phyloP scores from a whole-genome alignment of 2,113 vertebrate genomes.

The Hippolais icterina region DNA sequence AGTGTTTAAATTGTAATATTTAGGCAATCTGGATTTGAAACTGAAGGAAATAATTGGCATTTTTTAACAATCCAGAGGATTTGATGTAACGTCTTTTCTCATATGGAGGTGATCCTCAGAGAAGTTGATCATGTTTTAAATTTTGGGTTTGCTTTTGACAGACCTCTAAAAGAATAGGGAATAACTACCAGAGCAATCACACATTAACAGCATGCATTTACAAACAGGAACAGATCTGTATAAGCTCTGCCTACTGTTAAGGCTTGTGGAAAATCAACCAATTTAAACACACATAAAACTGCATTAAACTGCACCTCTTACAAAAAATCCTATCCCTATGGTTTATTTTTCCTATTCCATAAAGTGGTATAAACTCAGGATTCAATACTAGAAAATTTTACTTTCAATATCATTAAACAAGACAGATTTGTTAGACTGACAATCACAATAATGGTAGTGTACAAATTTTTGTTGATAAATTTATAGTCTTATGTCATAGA shows the following conservation, averaged over 20 bases:
- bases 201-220: background rate
- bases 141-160: background rate
- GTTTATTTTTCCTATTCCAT: background rate
- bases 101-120: background rate
- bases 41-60: background rate
- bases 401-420: background rate
- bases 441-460: background rate
- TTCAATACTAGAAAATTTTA: background rate
- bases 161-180: background rate
- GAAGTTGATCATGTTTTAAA: background rate
- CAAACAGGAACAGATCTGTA: background rate
- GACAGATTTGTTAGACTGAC: background rate
- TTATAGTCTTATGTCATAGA: background rate
- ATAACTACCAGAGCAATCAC: background rate
- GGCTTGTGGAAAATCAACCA: background rate
- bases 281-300: background rate
- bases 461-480: background rate
- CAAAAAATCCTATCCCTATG: fast-evolving
- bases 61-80: background rate
- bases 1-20: background rate
- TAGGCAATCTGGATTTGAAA: background rate
- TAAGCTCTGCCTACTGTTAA: background rate
- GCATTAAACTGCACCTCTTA: background rate
- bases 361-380: background rate
- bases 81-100: background rate